Conservation (phyloP, 1,140 invertebrate genomes). For the Steinernema khuongi region DNA sequence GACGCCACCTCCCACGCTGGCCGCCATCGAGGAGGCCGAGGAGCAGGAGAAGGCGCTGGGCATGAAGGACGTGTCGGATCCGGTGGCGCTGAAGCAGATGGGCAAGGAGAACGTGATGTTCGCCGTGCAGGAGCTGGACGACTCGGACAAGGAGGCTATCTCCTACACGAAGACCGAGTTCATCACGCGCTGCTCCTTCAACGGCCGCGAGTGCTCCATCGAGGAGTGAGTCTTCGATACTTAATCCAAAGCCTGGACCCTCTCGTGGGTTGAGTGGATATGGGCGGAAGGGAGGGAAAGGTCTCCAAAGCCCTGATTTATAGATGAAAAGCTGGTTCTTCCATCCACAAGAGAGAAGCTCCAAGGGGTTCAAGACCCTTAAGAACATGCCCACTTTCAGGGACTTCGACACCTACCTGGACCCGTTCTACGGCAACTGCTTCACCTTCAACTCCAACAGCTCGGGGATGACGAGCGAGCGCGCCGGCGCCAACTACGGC, state of each 20-base stretch:
- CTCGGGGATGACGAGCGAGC: conserved; percentile 50
- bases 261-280: no score
- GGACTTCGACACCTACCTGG: conserved; percentile 53
- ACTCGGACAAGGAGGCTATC: conserved; percentile 46
- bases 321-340: no score
- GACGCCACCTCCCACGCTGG: conserved; percentile 29
- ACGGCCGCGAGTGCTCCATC: conserved; percentile 52
- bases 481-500: conserved; percentile 52
- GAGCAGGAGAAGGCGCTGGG: conserved; percentile 53
- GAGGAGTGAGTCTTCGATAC: conserved; percentile 43
- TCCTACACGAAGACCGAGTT: conserved; percentile 54
- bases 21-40: conserved; percentile 31
- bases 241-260: no score
- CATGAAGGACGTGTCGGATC: conserved; percentile 45
- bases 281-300: neutral
- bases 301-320: neutral
- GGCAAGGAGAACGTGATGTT: conserved; percentile 55
- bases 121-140: conserved; percentile 46
- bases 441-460: conserved; percentile 55
- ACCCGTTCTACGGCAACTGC: conserved; percentile 55
- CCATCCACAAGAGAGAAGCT: no score
- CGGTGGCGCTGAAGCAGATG: conserved; percentile 52
- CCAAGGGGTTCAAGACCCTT: no score
- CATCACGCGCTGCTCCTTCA: conserved; percentile 58
- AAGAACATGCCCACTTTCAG: no score